phyloP scores from a whole-genome alignment of 2,113 vertebrate species.

The Phoxinus phoxinus region DNA sequence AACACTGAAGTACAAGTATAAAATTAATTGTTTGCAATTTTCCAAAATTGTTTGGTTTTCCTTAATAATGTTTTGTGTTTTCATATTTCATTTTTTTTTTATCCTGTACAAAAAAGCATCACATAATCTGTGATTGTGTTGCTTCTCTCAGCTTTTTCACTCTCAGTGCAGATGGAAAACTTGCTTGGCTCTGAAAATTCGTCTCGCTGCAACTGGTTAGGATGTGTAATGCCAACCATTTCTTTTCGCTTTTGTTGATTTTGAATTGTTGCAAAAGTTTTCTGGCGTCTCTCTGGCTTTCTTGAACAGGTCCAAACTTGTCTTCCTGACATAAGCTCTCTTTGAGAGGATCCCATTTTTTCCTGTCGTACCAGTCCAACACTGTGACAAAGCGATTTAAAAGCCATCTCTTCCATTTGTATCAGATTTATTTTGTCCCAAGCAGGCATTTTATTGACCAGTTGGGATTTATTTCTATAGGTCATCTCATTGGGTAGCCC shows the following conservation, averaged over 20 bases:
- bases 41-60: background rate
- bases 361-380: background rate
- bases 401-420: background rate
- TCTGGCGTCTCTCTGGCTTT: background rate
- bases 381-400: background rate
- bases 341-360: conserved; percentile 4
- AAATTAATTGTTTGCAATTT: background rate
- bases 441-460: background rate
- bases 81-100: background rate
- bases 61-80: background rate
- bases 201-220: background rate
- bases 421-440: background rate
- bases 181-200: background rate
- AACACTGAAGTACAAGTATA: background rate
- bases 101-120: background rate
- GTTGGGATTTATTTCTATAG: background rate
- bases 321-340: conserved; percentile 6
- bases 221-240: background rate
- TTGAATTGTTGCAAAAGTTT: background rate
- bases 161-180: background rate
- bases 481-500: background rate
- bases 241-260: background rate
- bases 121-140: background rate
- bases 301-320: background rate
- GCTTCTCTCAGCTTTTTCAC: background rate